Percentiles rank a stretch among this genome's conserved stretches.
These are phyloP conservation scores for Thamnophis sirtalis DNA, from an alignment of 2,113 vertebrate genomes.

Conservation along the genomic window DNA sequence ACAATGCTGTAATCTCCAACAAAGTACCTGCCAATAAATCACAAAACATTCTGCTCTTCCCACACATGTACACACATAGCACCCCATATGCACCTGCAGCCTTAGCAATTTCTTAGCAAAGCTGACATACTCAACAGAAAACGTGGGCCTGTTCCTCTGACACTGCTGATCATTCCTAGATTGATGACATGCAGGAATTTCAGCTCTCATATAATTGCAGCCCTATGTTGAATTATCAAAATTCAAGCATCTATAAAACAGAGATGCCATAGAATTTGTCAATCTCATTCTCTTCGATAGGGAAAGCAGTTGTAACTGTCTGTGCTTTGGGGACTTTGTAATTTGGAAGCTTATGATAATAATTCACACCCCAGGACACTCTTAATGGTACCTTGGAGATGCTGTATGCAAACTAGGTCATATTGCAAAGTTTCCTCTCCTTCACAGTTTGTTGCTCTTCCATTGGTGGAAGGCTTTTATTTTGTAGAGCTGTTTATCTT, in stretches of 20 bases:
- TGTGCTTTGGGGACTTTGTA: constrained; percentile 13
- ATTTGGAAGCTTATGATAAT: constrained; percentile 21
- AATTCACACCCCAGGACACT: constrained; percentile 16
- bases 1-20: neutral
- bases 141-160: neutral
- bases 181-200: neutral
- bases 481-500: constrained; percentile 10
- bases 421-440: neutral
- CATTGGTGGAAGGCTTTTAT: neutral
- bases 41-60: neutral
- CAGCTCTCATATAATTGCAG: neutral
- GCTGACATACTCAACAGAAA: neutral
- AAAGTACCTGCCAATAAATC: neutral
- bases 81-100: neutral
- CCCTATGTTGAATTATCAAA: neutral
- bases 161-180: neutral
- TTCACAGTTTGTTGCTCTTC: neutral
- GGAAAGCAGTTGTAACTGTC: constrained; percentile 12
- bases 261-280: neutral
- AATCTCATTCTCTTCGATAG: neutral
- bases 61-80: neutral
- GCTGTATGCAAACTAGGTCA: neutral
- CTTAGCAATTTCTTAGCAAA: neutral
- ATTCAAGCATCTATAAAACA: neutral
- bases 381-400: neutral